Percentiles rank a stretch among this genome's conserved stretches.
phyloP scores from a whole-genome alignment of 2,888 invertebrate species.

The Ichneumoninae sp. region DNA sequence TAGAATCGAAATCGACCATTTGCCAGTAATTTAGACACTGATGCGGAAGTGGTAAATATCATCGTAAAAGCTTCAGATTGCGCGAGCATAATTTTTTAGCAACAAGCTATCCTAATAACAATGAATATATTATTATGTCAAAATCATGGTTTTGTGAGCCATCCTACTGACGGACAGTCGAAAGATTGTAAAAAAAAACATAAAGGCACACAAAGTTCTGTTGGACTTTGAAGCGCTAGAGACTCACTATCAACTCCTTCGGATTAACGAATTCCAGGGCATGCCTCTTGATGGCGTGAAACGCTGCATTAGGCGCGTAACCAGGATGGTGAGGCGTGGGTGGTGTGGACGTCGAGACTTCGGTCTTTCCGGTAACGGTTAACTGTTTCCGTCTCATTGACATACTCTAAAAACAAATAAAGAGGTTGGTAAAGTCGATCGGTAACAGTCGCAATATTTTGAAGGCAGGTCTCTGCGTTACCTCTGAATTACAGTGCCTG shows the following conservation, averaged over 20 bases:
- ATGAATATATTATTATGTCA: no score
- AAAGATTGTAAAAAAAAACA: constrained; percentile 13
- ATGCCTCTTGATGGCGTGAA: constrained; percentile 98
- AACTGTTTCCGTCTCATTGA: constrained; percentile 81
- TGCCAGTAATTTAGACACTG: no score
- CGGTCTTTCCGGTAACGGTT: constrained; percentile 81
- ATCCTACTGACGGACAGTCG: constrained; percentile 19
- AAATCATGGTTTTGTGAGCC: no score
- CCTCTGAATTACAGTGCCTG: constrained; percentile 95
- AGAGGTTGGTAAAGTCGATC: background rate
- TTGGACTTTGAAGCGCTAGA: background rate
- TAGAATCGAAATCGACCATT: background rate
- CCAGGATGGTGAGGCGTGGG: constrained; percentile 91
- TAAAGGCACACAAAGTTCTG: constrained; percentile 16
- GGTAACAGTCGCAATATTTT: background rate
- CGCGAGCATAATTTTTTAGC: no score
- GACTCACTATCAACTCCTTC: constrained; percentile 93
- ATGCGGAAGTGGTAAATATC: no score
- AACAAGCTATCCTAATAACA: no score
- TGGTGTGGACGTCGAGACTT: constrained; percentile 84
- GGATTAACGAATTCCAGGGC: constrained; percentile 95
- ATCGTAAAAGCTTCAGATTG: no score
- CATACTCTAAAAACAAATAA: constrained; percentile 76
- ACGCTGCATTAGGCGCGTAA: constrained; percentile 97
- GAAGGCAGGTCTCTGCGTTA: constrained; percentile 79